phyloP scores from a whole-genome alignment of 2,888 invertebrate species.

The Melanotus villosus region DNA sequence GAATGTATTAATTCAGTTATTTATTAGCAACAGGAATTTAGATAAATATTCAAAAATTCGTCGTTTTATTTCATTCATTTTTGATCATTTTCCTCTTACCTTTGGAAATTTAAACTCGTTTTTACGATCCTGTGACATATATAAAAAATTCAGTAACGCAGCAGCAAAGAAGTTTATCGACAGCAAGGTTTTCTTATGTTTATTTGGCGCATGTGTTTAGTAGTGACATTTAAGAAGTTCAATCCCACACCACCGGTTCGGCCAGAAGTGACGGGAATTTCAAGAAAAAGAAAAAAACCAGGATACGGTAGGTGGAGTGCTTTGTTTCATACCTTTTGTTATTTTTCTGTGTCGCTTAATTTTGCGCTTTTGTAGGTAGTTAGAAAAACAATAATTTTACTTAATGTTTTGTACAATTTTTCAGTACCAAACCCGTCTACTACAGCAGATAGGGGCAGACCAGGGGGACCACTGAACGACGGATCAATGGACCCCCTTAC shows the following conservation, averaged over 20 bases:
- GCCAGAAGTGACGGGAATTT: constrained; percentile 59
- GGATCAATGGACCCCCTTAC: constrained; percentile 76
- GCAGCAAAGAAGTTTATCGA: too few species aligned
- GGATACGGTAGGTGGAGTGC: constrained; percentile 72
- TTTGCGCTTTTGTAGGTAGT: background rate
- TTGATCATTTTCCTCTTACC: too few species aligned
- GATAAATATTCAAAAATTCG: too few species aligned
- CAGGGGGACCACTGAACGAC: constrained; percentile 68
- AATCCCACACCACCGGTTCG: constrained; percentile 59
- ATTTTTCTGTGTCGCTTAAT: background rate
- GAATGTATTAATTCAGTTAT: too few species aligned
- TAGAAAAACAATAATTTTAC: constrained; percentile 1
- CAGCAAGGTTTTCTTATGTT: too few species aligned
- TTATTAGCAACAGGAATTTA: too few species aligned
- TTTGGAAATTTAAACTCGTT: too few species aligned
- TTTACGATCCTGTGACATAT: too few species aligned
- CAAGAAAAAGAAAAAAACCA: constrained; percentile 84
- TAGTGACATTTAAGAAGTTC: constrained; percentile 88
- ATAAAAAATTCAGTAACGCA: too few species aligned
- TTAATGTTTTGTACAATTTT: constrained; percentile 43
- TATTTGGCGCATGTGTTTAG: constrained; percentile 70
- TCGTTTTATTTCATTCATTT: too few species aligned
- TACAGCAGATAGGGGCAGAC: constrained; percentile 70
- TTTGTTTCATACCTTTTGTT: too few species aligned
- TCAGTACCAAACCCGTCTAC: constrained; percentile 70